A percentile compares a stretch with the other conserved stretches of the same genome.
Conservation (phyloP, 2,797 vertebrate species). For the Moxostoma hubbsi region DNA sequence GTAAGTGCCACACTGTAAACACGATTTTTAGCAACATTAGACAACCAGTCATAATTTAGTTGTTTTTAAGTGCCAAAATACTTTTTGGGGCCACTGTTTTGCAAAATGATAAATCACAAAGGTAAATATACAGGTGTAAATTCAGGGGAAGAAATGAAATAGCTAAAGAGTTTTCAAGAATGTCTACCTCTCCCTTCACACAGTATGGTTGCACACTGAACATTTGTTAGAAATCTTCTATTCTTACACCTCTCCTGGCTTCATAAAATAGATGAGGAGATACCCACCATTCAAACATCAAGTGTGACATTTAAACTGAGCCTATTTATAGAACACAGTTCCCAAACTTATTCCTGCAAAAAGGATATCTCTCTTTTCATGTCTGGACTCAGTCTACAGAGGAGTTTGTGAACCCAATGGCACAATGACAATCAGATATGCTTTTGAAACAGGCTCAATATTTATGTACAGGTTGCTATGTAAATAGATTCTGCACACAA, state of each 20-base stretch:
- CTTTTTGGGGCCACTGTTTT: not conserved
- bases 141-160: not conserved
- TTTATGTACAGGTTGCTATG: slow-evolving; percentile 55
- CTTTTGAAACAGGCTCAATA: slow-evolving; percentile 30
- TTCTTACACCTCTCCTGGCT: not conserved
- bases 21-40: too few relatives aligned
- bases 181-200: not conserved
- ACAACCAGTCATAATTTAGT: too few relatives aligned
- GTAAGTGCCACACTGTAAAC: too few relatives aligned
- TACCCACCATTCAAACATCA: slow-evolving; percentile 21
- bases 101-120: not conserved
- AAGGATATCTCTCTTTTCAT: not conserved
- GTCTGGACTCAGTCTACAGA: not conserved
- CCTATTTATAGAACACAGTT: slow-evolving; percentile 27
- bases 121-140: not conserved
- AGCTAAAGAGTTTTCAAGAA: not conserved
- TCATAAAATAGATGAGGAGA: slow-evolving; percentile 1
- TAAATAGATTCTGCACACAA: slow-evolving; percentile 52
- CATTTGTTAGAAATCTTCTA: not conserved
- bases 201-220: not conserved
- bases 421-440: slow-evolving; percentile 48
- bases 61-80: too few relatives aligned
- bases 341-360: not conserved
- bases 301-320: slow-evolving; percentile 1
- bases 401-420: slow-evolving; percentile 31